Evolutionary conservation across 2,113 vertebrate species (phyloP), one percentile per base, ranked within the genome.

Genomic region (Labrus mixtus): DNA sequence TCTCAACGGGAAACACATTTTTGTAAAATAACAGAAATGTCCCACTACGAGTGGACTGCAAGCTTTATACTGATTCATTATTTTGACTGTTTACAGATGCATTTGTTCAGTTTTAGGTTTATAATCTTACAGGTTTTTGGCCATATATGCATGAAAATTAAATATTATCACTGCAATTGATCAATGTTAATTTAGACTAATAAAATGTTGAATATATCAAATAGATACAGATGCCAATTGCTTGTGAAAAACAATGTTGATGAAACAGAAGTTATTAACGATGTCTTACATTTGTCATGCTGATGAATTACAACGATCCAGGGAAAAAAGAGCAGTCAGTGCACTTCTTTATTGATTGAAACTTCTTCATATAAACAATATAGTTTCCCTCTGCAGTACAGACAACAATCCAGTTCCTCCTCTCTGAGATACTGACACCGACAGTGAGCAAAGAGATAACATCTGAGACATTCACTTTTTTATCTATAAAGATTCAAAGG

Each of bases 331-430:
- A 53, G 22, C 12, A 70, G 69, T 66, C 37, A 48, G 16, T 36
- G 22, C 17, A 65, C 15, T 43, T 46, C 73, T 91, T 87, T 85
- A 91, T 93, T 90, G 39, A 80, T 83, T 71, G 22, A 59, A 78
- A 69, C 23, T n/a, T 41, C 66, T 61, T 55, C 0, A 58, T 63
- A 22, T n/a, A 81, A 73, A 43, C 43, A n/a, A 68, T 43, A 63
- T 11, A 53, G 60, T 61, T 68, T 16, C 67, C 10, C 10, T 29
- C 12, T 74, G 36, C 58, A 73, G 8, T 25, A 16, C 12, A 4
- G 61, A 77, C 53, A 54, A 63, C 8, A 68, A 77, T 83, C 64
- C 81, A 79, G 29, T 62, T 56, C 33, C 70, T 74, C 45, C 79
- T 53, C 43, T 69, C 68, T 55, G 48, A 62, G 46, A 17, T 71